Evolutionary conservation across 2,797 vertebrate species (phyloP).

Genomic region (Oceanodroma leucorhoa): DNA sequence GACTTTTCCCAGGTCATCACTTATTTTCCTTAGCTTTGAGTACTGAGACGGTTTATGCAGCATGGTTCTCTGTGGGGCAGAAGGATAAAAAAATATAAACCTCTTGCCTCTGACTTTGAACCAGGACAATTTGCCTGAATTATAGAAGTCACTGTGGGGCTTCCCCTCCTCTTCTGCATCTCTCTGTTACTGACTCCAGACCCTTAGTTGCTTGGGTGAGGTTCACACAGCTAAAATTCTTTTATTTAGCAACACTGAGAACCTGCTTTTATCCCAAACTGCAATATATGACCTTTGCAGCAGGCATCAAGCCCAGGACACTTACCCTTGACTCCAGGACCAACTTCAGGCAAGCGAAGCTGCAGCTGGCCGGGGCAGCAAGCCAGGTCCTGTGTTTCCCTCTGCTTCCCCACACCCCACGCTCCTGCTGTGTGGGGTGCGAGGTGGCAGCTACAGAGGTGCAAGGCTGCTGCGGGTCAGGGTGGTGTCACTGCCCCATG

Average conservation of each 20-base stretch:
- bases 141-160: background rate
- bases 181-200: background rate
- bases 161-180: background rate
- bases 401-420: background rate
- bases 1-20: background rate
- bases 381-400: background rate
- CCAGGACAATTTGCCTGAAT: background rate
- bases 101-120: background rate
- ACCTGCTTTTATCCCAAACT: background rate
- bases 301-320: background rate
- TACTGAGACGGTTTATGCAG: background rate
- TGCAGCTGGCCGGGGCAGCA: background rate
- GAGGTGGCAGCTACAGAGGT: background rate
- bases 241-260: background rate
- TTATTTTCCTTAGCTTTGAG: background rate
- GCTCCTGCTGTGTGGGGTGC: fast-evolving
- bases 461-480: background rate
- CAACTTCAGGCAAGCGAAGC: background rate
- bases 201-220: background rate
- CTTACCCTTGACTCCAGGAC: background rate
- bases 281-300: background rate
- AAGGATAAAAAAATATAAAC: background rate
- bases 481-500: background rate
- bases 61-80: background rate
- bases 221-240: background rate